Evolutionary conservation across 2,888 invertebrate genomes (phyloP), one percentile per base, ranked within the genome.

Genomic region (Xestoiulus laeticollis): DNA sequence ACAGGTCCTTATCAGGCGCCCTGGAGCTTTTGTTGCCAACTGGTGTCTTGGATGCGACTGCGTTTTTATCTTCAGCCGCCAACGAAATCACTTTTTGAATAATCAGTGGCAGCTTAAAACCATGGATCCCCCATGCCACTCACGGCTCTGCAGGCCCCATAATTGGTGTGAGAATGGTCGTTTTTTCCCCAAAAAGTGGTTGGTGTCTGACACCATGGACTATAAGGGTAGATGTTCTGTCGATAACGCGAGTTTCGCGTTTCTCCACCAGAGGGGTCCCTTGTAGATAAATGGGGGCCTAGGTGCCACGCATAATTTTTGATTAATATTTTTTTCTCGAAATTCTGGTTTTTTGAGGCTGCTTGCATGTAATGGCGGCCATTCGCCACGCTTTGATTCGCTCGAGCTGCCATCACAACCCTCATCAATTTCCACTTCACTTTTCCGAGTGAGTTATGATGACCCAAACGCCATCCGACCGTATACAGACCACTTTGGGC

Each of bases 371-470:
- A 59, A 68, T 68, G 68, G 68, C 12, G 12, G 26, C 68, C 68
- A 68, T 68, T 68, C 68, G 68, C 68, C 68, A 68, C 68, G 68
- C 68, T 68, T 68, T 68, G 68, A 68, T 68, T 68, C 68, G 68
- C 68, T 68, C 68, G 68, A 68, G 68, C 26, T 68, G 68, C 68
- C 68, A 68, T 26, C 68, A 12, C 26, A 68, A 68, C 68, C 68
- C 68, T 68, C 68, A 68, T 68, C 68, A 68, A 68, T 68, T 68
- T 68, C 68, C 68, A 68, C 26, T 68, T 68, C 68, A 68, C 68
- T 68, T 68, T 68, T 68, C 68, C 68, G 68, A 68, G 68, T 68
- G 68, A 68, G 68, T 68, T 68, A 68, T 68, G 68, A 68, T 68
- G 68, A 68, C 68, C 68, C 68, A 68, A 68, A 68, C 68, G 26